Base-by-base conservation (phyloP, 2,888 invertebrate species). In the Troglohyphantes excavatus region DNA sequence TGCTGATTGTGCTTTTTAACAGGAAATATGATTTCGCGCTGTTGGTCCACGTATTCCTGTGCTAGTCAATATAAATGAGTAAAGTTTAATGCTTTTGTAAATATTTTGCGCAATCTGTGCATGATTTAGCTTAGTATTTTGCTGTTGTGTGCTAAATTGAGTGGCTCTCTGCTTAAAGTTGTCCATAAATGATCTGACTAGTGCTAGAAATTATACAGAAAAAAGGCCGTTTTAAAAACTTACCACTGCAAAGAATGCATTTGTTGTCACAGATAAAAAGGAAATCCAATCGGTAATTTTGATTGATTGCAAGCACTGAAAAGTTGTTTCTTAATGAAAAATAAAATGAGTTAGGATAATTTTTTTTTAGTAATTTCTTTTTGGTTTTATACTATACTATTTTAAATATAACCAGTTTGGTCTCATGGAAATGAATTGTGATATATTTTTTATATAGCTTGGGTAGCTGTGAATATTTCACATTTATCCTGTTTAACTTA, bases 61-160 rank as follows among this genome's bases (percentile, higher is more conserved):
- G 78, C 86, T 86, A 86, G 86, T 86, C 86, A 86, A 61, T 65
- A 46, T 67, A 33, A 72, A 78, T 61, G 68, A 82, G n/a, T 63
- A n/a, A 72, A 68, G 33, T 84, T 76, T 70, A 5, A 39, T 76
- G 59, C 43, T 76, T 85, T 53, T 86, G 53, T 84, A 67, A 67
- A 76, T 68, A 76, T 61, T 39, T 53, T 39, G 76, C 29, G 43
- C 67, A 59, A 43, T 81, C 43, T 78, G 19, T 53, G 68, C 67
- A 68, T 68, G 53, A 78, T 78, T 78, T 78, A 78, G 76, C 23
- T 19, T 75, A 78, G 78, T 65, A 2, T 78, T 78, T 78, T 65
- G 46, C 63, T 63, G 65, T 63, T 78, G 39, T 78, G 63, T 59
- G 53, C 75, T 75, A 33, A 27, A 75, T 61, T 75, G 75, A 61